Evolutionary conservation across 2,797 vertebrate species (phyloP).

Genomic region (Xenentodon cancila): DNA sequence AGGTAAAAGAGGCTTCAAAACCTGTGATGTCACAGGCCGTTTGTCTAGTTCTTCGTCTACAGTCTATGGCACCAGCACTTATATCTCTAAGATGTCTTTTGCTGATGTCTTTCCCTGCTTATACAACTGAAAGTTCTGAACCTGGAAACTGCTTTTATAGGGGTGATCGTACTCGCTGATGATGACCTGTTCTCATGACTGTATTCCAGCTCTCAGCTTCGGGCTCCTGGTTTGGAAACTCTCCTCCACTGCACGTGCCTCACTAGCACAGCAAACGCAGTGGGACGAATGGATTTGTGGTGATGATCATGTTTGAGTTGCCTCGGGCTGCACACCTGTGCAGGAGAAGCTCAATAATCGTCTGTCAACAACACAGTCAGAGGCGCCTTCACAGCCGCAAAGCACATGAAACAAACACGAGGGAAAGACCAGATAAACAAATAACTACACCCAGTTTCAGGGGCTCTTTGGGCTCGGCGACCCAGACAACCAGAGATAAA

Average conservation of each 20-base stretch:
- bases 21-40: too few relatives aligned
- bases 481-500: too few relatives aligned
- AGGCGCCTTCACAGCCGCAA: neutral
- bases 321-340: slow-evolving; percentile 39
- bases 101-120: too few relatives aligned
- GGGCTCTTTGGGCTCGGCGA: neutral
- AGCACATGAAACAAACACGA: neutral
- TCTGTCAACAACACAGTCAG: slow-evolving; percentile 23
- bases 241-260: too few relatives aligned
- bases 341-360: slow-evolving; percentile 40
- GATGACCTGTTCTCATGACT: too few relatives aligned
- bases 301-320: slow-evolving; percentile 29
- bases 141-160: too few relatives aligned
- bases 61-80: too few relatives aligned
- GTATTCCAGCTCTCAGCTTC: neutral
- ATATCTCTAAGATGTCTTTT: too few relatives aligned
- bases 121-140: too few relatives aligned
- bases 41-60: too few relatives aligned
- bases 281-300: slow-evolving; percentile 53
- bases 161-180: too few relatives aligned
- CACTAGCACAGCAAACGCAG: slow-evolving; percentile 25
- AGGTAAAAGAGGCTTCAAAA: too few relatives aligned
- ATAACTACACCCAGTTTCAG: slow-evolving; percentile 8
- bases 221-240: slow-evolving; percentile 29
- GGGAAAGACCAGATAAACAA: neutral